Base-by-base conservation (phyloP, 2,113 vertebrate species). In the Psammodynastes pulverulentus region DNA sequence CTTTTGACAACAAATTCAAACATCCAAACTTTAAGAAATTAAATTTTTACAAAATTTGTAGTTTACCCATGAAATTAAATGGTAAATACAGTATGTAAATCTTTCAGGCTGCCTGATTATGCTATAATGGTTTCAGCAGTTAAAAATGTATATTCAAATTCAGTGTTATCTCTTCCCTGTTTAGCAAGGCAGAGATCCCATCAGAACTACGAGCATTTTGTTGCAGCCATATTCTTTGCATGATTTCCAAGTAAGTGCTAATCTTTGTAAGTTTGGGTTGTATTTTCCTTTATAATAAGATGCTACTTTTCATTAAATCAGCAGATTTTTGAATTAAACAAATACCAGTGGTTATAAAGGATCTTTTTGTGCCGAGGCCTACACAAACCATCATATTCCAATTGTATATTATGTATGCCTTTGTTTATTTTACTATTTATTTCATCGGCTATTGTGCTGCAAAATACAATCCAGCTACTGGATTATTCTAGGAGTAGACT, bases 181-280 rank as follows among this genome's bases (percentile, higher is more conserved):
- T 1, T 86, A 98, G 97, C 97, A 98, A 97, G 94, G 96, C 58
- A 93, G 96, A 46, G 97, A 98, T 87, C 91, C 91, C 92, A 72
- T 97, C 92, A 95, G 91, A 90, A 97, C 72, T 51, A 72, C 97
- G 62, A 98, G 97, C 92, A 97, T 98, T 94, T 87, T 98, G 93
- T 96, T 97, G 1, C 7, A 95, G 0, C 94, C 95, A 0, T 91
- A 95, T 17, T 97, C 94, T 5, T 94, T 97, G 3, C 91, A 96
- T 86, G 95, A 72, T 34, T 54, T 97, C 0, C 94, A 97, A 95
- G 97, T 98, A 96, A 58, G 96, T 93, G 34, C 4, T 7, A 58
- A 88, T 46, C 24, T n/a, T 9, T 86, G 43, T 2, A 86, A 67
- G 1, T 90, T 15, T 34, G 0, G 34, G 4, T 48, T 17, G 24